Evolutionary conservation across 2,888 invertebrate genomes (phyloP).

Genomic region (Galeruca laticollis): DNA sequence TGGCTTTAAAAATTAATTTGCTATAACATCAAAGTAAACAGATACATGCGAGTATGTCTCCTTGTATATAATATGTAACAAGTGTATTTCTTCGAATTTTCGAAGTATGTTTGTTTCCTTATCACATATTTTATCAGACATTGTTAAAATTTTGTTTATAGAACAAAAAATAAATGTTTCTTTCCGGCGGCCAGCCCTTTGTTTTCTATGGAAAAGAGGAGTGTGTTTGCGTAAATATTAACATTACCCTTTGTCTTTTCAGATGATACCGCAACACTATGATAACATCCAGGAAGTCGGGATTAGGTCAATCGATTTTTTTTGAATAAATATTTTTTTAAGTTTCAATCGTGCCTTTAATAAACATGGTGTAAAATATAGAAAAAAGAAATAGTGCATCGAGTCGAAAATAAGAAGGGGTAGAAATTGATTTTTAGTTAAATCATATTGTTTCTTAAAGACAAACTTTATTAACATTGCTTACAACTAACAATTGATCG

Average conservation of each 20-base stretch:
- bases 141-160: constrained; percentile 2
- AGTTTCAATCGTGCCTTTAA: background rate
- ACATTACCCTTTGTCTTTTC: constrained; percentile 30
- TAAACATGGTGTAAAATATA: too few relatives aligned
- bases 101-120: background rate
- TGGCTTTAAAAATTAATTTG: too few relatives aligned
- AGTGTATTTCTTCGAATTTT: background rate
- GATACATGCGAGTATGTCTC: too few relatives aligned
- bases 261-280: constrained; percentile 9
- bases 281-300: constrained; percentile 33
- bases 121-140: constrained; percentile 10
- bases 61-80: too few relatives aligned
- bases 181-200: constrained; percentile 16
- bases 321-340: constrained; percentile 1
- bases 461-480: too few relatives aligned
- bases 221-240: constrained; percentile 39
- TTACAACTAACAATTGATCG: too few relatives aligned
- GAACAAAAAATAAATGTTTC: constrained; percentile 9
- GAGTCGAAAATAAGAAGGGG: too few relatives aligned
- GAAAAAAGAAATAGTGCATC: too few relatives aligned
- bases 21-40: too few relatives aligned
- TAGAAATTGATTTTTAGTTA: too few relatives aligned
- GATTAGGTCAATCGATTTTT: constrained; percentile 12
- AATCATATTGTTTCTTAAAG: too few relatives aligned
- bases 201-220: constrained; percentile 27